Evolutionary conservation across 1,140 invertebrate species (phyloP).

Genomic region (Kradibia gibbosae): DNA sequence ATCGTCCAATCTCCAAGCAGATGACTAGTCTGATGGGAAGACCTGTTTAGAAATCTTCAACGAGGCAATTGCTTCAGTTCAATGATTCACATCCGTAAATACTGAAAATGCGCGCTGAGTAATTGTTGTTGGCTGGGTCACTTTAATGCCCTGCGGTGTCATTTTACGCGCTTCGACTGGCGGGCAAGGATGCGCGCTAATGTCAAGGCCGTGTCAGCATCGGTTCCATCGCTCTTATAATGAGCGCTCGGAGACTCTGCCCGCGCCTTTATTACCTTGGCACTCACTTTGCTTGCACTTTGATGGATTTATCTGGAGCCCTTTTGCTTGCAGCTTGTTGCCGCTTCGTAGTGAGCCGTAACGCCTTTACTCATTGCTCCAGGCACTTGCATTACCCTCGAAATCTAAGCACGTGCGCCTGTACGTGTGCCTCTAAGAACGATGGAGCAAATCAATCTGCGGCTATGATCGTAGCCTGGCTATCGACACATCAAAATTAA

Average conservation of each 20-base stretch:
- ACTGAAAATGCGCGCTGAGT: constrained; percentile 5
- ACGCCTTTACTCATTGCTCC: too few relatives aligned
- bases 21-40: background rate
- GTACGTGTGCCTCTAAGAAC: too few relatives aligned
- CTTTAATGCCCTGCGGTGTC: background rate
- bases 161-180: constrained; percentile 20
- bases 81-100: constrained; percentile 40
- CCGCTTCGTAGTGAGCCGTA: too few relatives aligned
- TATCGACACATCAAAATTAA: too few relatives aligned
- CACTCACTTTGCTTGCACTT: too few relatives aligned
- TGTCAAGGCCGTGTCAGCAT: constrained; percentile 32
- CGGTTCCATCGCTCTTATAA: background rate
- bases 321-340: too few relatives aligned
- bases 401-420: too few relatives aligned
- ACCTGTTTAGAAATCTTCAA: constrained; percentile 26
- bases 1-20: constrained; percentile 11
- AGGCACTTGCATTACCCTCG: too few relatives aligned
- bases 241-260: background rate
- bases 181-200: constrained; percentile 16
- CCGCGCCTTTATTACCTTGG: background rate
- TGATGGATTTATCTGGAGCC: too few relatives aligned
- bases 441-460: too few relatives aligned
- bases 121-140: background rate
- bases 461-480: too few relatives aligned
- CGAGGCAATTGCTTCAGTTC: constrained; percentile 23